Conservation (phyloP, 2,113 vertebrate species). For the Arizona elegans region DNA sequence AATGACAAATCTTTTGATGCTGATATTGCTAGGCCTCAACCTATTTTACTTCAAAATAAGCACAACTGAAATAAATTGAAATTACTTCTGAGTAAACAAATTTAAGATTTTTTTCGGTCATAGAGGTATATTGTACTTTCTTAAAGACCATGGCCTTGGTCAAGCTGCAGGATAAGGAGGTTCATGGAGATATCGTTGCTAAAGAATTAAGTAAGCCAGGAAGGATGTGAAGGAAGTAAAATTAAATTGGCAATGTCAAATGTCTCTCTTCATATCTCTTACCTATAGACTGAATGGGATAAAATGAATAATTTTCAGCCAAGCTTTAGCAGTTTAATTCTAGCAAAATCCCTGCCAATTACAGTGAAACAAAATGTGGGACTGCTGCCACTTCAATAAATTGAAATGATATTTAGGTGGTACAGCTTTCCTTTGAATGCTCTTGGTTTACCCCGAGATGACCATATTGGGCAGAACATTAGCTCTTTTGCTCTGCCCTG, state of each 20-base stretch:
- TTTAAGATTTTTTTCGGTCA: slow-evolving; percentile 26
- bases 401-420: slow-evolving; percentile 70
- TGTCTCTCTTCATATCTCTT: background rate
- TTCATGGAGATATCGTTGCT: background rate
- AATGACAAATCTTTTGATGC: background rate
- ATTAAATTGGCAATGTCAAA: slow-evolving; percentile 5
- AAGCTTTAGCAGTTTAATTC: slow-evolving; percentile 35
- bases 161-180: slow-evolving; percentile 1
- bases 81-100: slow-evolving; percentile 33
- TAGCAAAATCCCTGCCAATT: slow-evolving; percentile 50
- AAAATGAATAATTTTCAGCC: slow-evolving; percentile 33
- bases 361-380: slow-evolving; percentile 55
- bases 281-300: slow-evolving; percentile 33
- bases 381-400: slow-evolving; percentile 67
- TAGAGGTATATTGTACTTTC: slow-evolving; percentile 14
- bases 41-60: background rate
- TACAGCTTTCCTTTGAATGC: slow-evolving; percentile 60
- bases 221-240: background rate
- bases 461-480: slow-evolving; percentile 69
- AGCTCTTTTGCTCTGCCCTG: slow-evolving; percentile 59
- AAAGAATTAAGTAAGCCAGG: accelerated
- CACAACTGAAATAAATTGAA: background rate
- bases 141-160: slow-evolving; percentile 28
- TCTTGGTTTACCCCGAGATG: slow-evolving; percentile 68
- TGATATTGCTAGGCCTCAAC: background rate